Evolutionary conservation across 2,113 vertebrate genomes (phyloP).

Genomic region (Silurus meridionalis): DNA sequence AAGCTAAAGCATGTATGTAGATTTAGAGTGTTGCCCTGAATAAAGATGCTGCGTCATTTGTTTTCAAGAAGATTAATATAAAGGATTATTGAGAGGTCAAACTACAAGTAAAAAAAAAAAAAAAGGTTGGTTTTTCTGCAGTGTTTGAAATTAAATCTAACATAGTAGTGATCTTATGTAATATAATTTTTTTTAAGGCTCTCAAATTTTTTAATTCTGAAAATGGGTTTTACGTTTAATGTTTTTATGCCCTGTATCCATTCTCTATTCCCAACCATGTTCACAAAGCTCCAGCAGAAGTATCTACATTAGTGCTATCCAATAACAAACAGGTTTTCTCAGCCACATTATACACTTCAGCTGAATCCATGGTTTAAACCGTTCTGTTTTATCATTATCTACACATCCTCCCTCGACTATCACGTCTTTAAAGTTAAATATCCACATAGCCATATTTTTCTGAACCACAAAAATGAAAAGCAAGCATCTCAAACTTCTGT

Average conservation of each 20-base stretch:
- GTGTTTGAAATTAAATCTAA: not conserved
- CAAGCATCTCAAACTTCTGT: slow-evolving; percentile 34
- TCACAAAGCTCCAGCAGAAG: not conserved
- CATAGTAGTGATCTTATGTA: not conserved
- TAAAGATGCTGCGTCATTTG: not conserved
- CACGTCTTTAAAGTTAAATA: not conserved
- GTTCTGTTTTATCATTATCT: not conserved
- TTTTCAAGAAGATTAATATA: slow-evolving; percentile 8
- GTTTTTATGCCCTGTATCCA: not conserved
- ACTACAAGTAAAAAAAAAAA: not conserved
- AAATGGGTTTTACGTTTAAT: not conserved
- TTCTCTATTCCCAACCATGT: not conserved
- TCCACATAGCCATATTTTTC: not conserved
- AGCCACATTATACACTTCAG: not conserved
- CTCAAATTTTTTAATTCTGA: not conserved
- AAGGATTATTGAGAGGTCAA: slow-evolving; percentile 14
- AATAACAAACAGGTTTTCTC: not conserved
- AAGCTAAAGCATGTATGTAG: slow-evolving; percentile 28
- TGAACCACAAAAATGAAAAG: slow-evolving; percentile 28
- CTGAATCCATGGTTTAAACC: not conserved
- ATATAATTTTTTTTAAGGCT: not conserved
- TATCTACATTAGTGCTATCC: not conserved
- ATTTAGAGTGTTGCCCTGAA: not conserved
- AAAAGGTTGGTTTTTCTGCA: not conserved
- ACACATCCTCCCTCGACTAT: not conserved